A percentile compares a stretch with the other conserved stretches of the same genome.
phyloP scores from a whole-genome alignment of 2,888 invertebrate species.

The Agrotis clavis region DNA sequence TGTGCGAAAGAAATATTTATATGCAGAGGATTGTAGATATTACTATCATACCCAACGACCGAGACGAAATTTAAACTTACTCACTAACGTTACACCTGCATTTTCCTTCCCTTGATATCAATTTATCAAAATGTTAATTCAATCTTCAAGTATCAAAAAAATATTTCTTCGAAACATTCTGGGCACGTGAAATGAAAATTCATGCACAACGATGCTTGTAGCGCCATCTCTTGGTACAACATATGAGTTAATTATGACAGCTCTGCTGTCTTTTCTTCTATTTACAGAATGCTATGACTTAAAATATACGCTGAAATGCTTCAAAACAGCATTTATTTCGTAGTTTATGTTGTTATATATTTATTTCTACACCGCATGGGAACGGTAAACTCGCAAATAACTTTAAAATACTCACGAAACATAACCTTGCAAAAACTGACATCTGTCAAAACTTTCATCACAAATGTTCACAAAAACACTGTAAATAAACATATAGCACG shows the following conservation, averaged over 20 bases:
- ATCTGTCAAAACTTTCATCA: conserved; percentile 88
- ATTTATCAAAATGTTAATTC: background rate
- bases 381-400: conserved; percentile 42
- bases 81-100: background rate
- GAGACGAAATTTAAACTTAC: conserved; percentile 23
- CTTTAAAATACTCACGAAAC: conserved; percentile 74
- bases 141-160: conserved; percentile 20
- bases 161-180: background rate
- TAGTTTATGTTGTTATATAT: conserved; percentile 24
- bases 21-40: background rate
- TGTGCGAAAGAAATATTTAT: conserved; percentile 19
- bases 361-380: background rate
- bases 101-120: background rate
- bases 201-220: conserved; percentile 49
- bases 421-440: conserved; percentile 82
- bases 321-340: conserved; percentile 8
- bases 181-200: background rate
- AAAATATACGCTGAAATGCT: conserved; percentile 18
- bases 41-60: background rate
- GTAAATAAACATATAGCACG: conserved; percentile 72
- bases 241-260: conserved; percentile 69
- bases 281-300: conserved; percentile 47
- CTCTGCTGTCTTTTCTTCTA: conserved; percentile 69
- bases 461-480: conserved; percentile 88
- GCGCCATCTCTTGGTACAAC: conserved; percentile 78